These are phyloP conservation scores for Cephus cinctus DNA, from an alignment of 1,140 invertebrate genomes.

Conservation along the genomic window DNA sequence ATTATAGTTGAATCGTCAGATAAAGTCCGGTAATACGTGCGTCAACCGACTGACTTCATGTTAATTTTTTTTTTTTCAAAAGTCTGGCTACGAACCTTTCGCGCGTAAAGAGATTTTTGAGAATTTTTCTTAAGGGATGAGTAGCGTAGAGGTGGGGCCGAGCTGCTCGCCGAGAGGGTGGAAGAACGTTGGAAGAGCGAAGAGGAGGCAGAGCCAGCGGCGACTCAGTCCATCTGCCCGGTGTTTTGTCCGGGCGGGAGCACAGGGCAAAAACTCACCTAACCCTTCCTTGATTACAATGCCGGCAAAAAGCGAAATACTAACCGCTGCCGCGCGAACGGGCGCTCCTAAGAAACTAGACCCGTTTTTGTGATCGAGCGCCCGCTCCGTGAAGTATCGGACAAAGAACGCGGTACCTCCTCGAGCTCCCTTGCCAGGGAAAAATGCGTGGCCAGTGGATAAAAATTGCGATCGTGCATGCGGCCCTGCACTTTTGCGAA, in stretches of 20 bases:
- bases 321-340: constrained; percentile 48
- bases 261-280: constrained; percentile 55
- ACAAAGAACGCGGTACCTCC: constrained; percentile 51
- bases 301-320: constrained; percentile 58
- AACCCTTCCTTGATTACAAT: constrained; percentile 60
- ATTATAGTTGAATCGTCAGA: too few relatives aligned
- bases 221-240: constrained; percentile 56
- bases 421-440: background rate
- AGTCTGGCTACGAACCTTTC: constrained; percentile 4
- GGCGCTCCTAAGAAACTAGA: constrained; percentile 56
- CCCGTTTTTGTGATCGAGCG: constrained; percentile 49
- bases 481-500: too few relatives aligned
- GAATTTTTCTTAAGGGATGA: constrained; percentile 7
- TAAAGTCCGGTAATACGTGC: too few relatives aligned
- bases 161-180: constrained; percentile 6
- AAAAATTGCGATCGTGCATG: too few relatives aligned
- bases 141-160: constrained; percentile 1
- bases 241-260: constrained; percentile 50
- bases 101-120: too few relatives aligned
- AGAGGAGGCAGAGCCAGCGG: constrained; percentile 32
- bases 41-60: too few relatives aligned
- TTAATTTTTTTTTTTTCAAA: too few relatives aligned
- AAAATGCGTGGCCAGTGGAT: background rate
- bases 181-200: constrained; percentile 20
- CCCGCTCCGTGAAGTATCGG: constrained; percentile 45